Percentiles rank a stretch among this genome's conserved stretches.
phyloP scores from a whole-genome alignment of 2,113 vertebrate genomes.

The Marmota flaviventris region DNA sequence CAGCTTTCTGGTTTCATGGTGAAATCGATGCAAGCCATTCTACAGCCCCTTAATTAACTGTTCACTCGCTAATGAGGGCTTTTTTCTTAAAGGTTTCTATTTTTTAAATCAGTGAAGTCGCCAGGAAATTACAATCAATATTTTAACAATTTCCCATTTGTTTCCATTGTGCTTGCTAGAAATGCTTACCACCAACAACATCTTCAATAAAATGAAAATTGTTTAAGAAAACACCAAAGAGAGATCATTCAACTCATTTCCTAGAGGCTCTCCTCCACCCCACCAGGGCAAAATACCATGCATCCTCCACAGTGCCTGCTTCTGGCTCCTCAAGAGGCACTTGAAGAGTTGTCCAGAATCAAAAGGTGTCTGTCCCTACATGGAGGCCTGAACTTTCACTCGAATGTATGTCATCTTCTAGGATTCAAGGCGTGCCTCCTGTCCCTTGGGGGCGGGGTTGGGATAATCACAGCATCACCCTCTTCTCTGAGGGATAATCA shows the following conservation, averaged over 20 bases:
- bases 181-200: conserved; percentile 45
- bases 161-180: conserved; percentile 72
- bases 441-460: not conserved
- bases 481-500: not conserved
- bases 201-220: conserved; percentile 76
- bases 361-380: not conserved
- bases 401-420: not conserved
- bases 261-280: not conserved
- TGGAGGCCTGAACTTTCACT: not conserved
- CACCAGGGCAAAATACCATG: not conserved
- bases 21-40: conserved; percentile 71
- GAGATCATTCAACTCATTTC: conserved; percentile 45
- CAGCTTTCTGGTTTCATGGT: conserved; percentile 75
- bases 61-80: conserved; percentile 68
- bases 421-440: not conserved
- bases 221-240: conserved; percentile 58
- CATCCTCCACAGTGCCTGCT: not conserved
- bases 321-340: not conserved
- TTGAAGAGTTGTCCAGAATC: not conserved
- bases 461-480: not conserved
- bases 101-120: conserved; percentile 68
- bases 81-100: conserved; percentile 74
- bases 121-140: conserved; percentile 78
- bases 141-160: conserved; percentile 75
- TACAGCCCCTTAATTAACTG: conserved; percentile 77